Base-by-base conservation (phyloP, 1,140 invertebrate species). In the Zaprionus nigranus region DNA sequence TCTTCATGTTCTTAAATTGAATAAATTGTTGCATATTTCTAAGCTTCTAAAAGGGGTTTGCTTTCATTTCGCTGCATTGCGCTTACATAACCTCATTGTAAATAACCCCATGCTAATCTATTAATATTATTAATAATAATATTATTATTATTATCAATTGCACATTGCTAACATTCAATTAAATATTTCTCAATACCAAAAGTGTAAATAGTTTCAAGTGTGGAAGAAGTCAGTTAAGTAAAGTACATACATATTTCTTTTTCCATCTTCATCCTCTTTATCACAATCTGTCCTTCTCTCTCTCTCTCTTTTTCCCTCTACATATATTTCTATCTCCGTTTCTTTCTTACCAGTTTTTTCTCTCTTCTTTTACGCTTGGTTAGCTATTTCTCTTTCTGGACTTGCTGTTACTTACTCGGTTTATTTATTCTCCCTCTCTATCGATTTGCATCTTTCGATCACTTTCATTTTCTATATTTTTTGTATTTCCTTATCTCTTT, bases 21-120 rank as follows among this genome's bases (percentile, higher is more conserved):
- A 88, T 85, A 90, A 90, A 90, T 72, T 88, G 85, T 88, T 88
- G 81, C 67, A 85, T 88, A 88, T 85, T 88, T 88, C 53, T 88
- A 88, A 88, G 85, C 72, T 69, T 36, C 75, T 7, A 53, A 64
- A 46, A 46, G 2, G 6, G 20, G 7, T 26, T 12, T 2, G 24
- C 20, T 62, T 49, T 24, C 0, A 0, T 34, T 51, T 17, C 0
- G 7, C 9, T 24, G 1, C 3, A 22, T 51, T 51, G 11, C 12
- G 20, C 46, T 51, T 12, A 51, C 46, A 9, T 17, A 20, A 17
- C 40, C 40, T 46, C n/a, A 40, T n/a, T 40, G 38, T 40, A 40
- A 40, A 6, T 38, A 13, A 15, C 13, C 13, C 5, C 15, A 2
- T 13, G 1, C 38, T n/a, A 9, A 46, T 26, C 4, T 0, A 26